These are phyloP conservation scores for Drosophila kohkoa DNA, from an alignment of 1,140 invertebrate species.

Conservation along the genomic window DNA sequence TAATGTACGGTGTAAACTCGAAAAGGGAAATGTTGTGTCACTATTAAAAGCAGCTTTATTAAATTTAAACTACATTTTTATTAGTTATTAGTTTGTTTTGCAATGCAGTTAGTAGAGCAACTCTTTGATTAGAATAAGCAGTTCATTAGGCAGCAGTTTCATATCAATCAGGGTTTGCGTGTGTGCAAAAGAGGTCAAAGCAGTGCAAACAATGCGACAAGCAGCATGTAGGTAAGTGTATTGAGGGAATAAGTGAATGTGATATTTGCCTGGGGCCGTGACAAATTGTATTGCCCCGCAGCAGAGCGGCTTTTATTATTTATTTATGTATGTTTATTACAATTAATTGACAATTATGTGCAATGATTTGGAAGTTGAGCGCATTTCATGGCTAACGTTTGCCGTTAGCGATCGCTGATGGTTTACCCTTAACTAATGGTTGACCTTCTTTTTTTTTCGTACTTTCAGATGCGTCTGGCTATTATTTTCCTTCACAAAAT, in stretches of 20 bases:
- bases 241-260: conserved; percentile 1
- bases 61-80: neutral
- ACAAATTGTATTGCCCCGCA: conserved; percentile 55
- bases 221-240: neutral
- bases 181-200: conserved; percentile 15
- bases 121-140: neutral
- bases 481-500: conserved; percentile 79
- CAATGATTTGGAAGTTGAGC: conserved; percentile 58
- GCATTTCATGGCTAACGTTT: conserved; percentile 59
- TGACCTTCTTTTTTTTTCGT: conserved; percentile 50
- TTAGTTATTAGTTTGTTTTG: neutral
- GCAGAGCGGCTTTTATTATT: conserved; percentile 33
- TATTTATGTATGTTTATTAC: conserved; percentile 67
- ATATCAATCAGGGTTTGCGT: neutral
- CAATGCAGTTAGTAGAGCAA: neutral
- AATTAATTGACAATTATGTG: conserved; percentile 69
- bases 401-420: conserved; percentile 50
- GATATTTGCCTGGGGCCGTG: conserved; percentile 36
- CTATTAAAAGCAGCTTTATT: neutral
- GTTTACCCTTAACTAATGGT: conserved; percentile 16
- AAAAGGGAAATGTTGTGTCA: conserved; percentile 2
- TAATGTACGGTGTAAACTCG: neutral
- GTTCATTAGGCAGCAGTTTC: neutral
- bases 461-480: conserved; percentile 70
- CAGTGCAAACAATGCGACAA: conserved; percentile 15